Conservation (phyloP, 2,113 vertebrate species). For the Chloropsis cyanopogon region DNA sequence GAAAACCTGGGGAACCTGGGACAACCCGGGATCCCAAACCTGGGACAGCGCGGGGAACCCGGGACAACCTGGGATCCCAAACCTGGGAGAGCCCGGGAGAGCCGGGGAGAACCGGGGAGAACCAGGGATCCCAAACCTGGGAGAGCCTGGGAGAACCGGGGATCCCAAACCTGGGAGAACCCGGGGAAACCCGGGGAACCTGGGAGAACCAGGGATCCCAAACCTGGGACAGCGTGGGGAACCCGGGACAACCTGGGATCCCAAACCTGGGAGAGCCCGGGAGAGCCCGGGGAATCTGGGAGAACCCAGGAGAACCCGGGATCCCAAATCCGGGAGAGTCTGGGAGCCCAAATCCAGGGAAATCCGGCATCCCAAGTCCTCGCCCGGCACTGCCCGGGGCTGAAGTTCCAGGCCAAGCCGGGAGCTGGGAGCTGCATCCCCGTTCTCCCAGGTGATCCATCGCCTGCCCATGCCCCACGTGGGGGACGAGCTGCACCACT, state of each 20-base stretch:
- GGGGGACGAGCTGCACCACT: neutral
- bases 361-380: neutral
- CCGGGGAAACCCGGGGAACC: too few species aligned
- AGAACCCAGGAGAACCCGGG: neutral
- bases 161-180: too few species aligned
- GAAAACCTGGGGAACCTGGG: neutral
- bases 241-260: too few species aligned
- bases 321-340: neutral
- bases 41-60: too few species aligned
- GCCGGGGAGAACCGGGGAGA: too few species aligned
- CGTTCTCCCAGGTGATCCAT: neutral
- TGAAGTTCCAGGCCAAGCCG: neutral
- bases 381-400: neutral
- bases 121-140: too few species aligned
- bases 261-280: too few species aligned
- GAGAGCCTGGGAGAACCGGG: too few species aligned
- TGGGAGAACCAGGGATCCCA: too few species aligned
- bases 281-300: neutral
- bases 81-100: too few species aligned
- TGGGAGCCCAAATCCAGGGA: neutral
- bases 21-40: neutral
- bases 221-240: too few species aligned
- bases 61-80: too few species aligned
- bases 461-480: neutral
- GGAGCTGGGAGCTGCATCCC: neutral